phyloP scores from a whole-genome alignment of 2,797 vertebrate species.

The Ceyx erithaca region DNA sequence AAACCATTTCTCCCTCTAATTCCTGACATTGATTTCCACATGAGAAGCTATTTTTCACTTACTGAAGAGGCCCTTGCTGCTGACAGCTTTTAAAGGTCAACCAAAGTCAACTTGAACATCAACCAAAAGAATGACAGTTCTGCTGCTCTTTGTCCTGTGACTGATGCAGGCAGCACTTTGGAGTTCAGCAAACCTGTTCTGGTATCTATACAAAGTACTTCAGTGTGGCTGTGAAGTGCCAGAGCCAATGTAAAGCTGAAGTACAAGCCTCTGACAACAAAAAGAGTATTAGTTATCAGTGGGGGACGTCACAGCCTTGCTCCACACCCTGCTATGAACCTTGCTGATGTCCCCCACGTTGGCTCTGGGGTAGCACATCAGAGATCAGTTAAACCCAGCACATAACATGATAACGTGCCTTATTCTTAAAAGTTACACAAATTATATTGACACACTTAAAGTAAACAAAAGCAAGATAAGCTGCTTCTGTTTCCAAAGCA shows the following conservation, averaged over 20 bases:
- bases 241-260: neutral
- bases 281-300: neutral
- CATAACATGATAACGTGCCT: neutral
- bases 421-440: neutral
- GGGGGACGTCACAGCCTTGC: neutral
- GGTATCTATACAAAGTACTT: neutral
- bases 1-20: neutral
- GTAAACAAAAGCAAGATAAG: constrained; percentile 9
- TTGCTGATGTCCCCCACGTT: neutral
- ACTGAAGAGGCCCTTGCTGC: neutral
- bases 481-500: neutral
- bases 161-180: neutral
- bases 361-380: neutral
- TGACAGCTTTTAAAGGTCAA: neutral
- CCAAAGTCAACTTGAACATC: neutral
- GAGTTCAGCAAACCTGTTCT: neutral
- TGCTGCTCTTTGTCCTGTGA: neutral
- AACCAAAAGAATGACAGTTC: neutral
- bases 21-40: neutral
- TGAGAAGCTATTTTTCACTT: neutral
- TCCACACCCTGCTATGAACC: neutral
- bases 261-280: neutral
- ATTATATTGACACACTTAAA: neutral
- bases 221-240: neutral
- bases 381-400: neutral